These are phyloP conservation scores for Melipona quadrifasciata DNA, from an alignment of 1,140 invertebrate species.

Conservation along the genomic window DNA sequence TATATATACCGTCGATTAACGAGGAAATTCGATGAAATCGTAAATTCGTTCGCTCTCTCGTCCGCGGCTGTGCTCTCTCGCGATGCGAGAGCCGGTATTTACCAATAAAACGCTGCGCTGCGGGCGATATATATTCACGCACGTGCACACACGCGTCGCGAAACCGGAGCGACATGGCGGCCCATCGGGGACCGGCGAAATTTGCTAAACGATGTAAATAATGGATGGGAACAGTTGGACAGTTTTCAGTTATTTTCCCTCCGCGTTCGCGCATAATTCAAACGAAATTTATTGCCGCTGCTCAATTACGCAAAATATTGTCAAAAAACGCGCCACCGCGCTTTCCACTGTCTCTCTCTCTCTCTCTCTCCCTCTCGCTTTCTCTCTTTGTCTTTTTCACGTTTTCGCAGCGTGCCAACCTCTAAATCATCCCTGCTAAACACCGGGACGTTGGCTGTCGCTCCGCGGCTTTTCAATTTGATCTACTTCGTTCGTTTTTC, in stretches of 20 bases:
- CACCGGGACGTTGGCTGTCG: slow-evolving; percentile 21
- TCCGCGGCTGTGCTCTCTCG: slow-evolving; percentile 19
- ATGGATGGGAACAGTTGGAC: slow-evolving; percentile 77
- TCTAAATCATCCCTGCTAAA: slow-evolving; percentile 22
- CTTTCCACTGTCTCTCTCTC: not conserved
- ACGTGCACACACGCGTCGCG: slow-evolving; percentile 7
- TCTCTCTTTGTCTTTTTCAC: not conserved
- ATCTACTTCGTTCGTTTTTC: not conserved
- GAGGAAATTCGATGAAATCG: slow-evolving; percentile 73
- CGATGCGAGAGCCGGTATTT: slow-evolving; percentile 39
- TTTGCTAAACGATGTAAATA: slow-evolving; percentile 80
- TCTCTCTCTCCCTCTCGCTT: not conserved
- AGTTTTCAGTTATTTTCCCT: slow-evolving; percentile 78
- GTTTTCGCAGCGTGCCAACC: not conserved
- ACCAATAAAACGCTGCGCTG: slow-evolving; percentile 56
- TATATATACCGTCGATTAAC: slow-evolving; percentile 68
- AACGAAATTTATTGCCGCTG: slow-evolving; percentile 75
- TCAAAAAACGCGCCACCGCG: slow-evolving; percentile 70
- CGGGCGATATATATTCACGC: slow-evolving; percentile 40
- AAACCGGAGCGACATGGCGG: slow-evolving; percentile 40
- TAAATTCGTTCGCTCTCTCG: slow-evolving; percentile 66
- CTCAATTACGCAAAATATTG: slow-evolving; percentile 79
- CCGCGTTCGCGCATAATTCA: slow-evolving; percentile 73
- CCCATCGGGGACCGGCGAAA: slow-evolving; percentile 71
- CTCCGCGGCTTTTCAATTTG: not conserved